Conservation (phyloP, 2,888 invertebrate species). For the Cephus spinipes region DNA sequence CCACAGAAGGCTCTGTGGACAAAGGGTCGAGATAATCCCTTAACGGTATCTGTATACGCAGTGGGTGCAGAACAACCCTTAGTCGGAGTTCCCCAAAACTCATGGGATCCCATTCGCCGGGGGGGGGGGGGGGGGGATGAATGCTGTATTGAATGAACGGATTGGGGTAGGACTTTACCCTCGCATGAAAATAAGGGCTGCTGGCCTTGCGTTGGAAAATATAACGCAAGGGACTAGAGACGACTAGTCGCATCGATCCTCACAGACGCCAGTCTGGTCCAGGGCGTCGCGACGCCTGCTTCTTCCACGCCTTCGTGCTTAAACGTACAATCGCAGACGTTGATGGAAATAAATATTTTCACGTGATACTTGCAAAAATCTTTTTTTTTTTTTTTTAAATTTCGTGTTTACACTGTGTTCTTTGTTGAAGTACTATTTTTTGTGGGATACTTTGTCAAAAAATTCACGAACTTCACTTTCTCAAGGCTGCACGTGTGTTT, state of each 20-base stretch:
- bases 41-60: not conserved
- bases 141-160: not conserved
- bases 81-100: not conserved
- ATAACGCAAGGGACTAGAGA: not conserved
- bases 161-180: conserved; percentile 5
- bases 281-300: conserved; percentile 49
- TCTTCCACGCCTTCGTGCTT: conserved; percentile 17
- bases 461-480: not conserved
- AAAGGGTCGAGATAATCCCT: not conserved
- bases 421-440: not conserved
- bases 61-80: not conserved
- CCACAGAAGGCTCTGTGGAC: not conserved
- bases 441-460: not conserved
- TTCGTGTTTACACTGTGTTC: not conserved
- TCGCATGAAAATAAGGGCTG: not conserved
- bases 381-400: too few relatives aligned
- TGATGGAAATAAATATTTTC: not conserved
- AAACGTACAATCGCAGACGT: not conserved
- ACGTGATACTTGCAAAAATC: not conserved
- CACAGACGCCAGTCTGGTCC: conserved; percentile 62
- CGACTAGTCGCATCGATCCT: conserved; percentile 53
- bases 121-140: too few relatives aligned
- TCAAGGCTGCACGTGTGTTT: not conserved
- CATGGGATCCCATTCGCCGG: not conserved
- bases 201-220: not conserved